A percentile compares a stretch with the other conserved stretches of the same genome.
phyloP scores from a whole-genome alignment of 2,888 invertebrate species.

The Himalopsyche japonica region DNA sequence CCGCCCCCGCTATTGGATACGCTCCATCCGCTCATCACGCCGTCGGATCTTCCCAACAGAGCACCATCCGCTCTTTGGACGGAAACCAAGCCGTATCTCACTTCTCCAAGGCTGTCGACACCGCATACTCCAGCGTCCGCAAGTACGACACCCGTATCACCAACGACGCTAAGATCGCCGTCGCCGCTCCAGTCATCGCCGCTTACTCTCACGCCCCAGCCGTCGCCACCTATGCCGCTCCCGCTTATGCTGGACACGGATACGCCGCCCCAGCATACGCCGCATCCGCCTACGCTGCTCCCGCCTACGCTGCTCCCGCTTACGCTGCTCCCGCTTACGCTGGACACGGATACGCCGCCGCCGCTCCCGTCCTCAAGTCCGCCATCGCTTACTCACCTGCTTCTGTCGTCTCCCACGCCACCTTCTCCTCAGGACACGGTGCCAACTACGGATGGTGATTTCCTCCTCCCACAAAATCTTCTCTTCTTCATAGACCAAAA shows the following conservation, averaged over 20 bases:
- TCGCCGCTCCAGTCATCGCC: constrained; percentile 54
- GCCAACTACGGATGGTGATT: constrained; percentile 68
- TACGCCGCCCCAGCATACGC: constrained; percentile 43
- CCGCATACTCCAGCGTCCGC: constrained; percentile 63
- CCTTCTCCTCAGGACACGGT: constrained; percentile 64
- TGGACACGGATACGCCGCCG: constrained; percentile 48
- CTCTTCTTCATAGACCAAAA: neutral
- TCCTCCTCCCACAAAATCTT: neutral
- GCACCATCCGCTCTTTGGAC: constrained; percentile 61
- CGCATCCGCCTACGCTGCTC: constrained; percentile 43
- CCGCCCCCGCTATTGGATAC: constrained; percentile 43
- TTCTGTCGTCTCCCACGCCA: constrained; percentile 66
- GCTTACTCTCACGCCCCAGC: constrained; percentile 43
- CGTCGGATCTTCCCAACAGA: constrained; percentile 50
- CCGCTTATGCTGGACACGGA: constrained; percentile 47
- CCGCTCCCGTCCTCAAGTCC: constrained; percentile 49
- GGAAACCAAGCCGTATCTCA: constrained; percentile 60
- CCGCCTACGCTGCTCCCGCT: constrained; percentile 43
- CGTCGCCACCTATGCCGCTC: constrained; percentile 43
- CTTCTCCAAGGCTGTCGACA: constrained; percentile 63
- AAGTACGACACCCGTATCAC: constrained; percentile 63
- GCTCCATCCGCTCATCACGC: constrained; percentile 42
- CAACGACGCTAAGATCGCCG: constrained; percentile 57
- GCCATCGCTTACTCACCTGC: constrained; percentile 62
- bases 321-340: constrained; percentile 37